phyloP scores from a whole-genome alignment of 2,797 vertebrate genomes.

The Scolopax rusticola region DNA sequence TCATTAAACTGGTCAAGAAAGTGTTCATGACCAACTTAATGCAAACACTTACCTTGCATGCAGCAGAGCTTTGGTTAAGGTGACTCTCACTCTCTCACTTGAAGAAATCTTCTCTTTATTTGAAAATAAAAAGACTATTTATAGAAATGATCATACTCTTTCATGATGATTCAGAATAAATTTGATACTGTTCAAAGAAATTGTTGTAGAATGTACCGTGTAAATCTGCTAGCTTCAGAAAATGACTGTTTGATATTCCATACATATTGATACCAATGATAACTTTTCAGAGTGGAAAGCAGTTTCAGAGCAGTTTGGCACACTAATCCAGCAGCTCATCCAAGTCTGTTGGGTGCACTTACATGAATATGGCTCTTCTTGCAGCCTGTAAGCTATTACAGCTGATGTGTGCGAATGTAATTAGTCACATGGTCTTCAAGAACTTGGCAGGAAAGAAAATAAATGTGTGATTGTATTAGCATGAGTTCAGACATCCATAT shows the following conservation, averaged over 20 bases:
- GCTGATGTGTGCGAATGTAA: neutral
- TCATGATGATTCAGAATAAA: neutral
- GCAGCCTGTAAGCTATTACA: neutral
- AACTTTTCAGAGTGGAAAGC: neutral
- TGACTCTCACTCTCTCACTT: neutral
- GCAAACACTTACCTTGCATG: neutral
- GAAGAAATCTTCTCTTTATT: neutral
- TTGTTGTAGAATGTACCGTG: neutral
- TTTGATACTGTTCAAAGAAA: neutral
- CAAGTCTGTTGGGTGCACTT: neutral
- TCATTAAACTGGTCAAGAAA: neutral
- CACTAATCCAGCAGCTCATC: neutral
- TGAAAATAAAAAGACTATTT: neutral
- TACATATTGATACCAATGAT: neutral
- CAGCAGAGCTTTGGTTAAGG: neutral
- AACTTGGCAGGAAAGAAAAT: conserved; percentile 29
- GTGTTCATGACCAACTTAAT: neutral
- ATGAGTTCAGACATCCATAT: neutral
- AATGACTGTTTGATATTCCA: neutral
- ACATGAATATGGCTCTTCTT: neutral
- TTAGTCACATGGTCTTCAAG: neutral
- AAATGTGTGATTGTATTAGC: neutral
- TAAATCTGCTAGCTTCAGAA: neutral
- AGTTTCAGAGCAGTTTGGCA: neutral
- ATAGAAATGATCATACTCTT: neutral